phyloP scores from a whole-genome alignment of 2,113 vertebrate genomes.

The Coracopsis vasa region DNA sequence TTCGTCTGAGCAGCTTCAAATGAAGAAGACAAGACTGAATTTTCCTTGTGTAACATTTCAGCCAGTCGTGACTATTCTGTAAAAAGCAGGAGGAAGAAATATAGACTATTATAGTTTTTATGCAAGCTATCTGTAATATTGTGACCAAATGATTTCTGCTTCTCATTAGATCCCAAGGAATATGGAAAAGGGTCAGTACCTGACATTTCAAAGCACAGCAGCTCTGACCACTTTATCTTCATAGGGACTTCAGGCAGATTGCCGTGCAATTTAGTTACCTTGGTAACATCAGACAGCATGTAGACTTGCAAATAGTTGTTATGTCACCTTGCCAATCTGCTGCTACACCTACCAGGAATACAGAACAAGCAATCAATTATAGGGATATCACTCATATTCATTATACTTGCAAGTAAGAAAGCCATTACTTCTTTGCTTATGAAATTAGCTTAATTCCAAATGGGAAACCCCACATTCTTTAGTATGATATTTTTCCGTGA shows the following conservation, averaged over 20 bases:
- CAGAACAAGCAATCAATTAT: neutral
- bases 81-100: neutral
- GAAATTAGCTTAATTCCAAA: neutral
- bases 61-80: neutral
- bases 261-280: slow-evolving; percentile 26
- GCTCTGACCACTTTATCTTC: slow-evolving; percentile 35
- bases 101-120: neutral
- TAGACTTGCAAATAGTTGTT: slow-evolving; percentile 24
- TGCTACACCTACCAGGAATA: neutral
- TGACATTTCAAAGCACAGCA: slow-evolving; percentile 6
- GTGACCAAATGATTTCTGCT: neutral
- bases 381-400: neutral
- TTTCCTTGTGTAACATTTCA: neutral
- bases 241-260: neutral
- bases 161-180: neutral
- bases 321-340: slow-evolving; percentile 21
- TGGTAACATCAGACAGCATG: slow-evolving; percentile 21
- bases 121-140: neutral
- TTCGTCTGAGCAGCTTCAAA: neutral
- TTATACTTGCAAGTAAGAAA: neutral
- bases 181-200: neutral
- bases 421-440: neutral
- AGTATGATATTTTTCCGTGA: neutral
- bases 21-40: neutral
- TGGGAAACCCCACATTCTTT: neutral